Evolutionary conservation across 2,797 vertebrate species (phyloP).

Genomic region (Astyanax mexicanus): DNA sequence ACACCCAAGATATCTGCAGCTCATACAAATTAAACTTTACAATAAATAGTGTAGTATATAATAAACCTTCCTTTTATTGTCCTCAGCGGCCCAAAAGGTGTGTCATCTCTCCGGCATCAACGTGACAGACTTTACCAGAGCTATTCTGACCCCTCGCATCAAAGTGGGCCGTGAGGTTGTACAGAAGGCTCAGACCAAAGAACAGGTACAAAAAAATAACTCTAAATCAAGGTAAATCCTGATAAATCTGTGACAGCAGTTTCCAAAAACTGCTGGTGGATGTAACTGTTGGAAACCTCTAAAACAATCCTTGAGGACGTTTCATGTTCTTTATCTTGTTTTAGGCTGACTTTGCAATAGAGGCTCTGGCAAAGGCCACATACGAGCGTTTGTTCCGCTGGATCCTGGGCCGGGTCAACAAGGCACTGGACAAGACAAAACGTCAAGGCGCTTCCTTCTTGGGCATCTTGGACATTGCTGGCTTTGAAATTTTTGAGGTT

Average conservation of each 20-base stretch:
- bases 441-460: slow-evolving; percentile 93
- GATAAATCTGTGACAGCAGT: no score
- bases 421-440: slow-evolving; percentile 95
- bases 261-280: no score
- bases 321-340: neutral
- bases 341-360: slow-evolving; percentile 93
- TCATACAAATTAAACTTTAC: neutral
- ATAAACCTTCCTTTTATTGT: neutral
- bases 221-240: neutral
- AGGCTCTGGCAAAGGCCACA: slow-evolving; percentile 96
- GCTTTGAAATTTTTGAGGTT: slow-evolving; percentile 98
- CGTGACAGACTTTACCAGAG: slow-evolving; percentile 94
- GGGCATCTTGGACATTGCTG: slow-evolving; percentile 97
- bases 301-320: neutral
- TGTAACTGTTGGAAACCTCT: neutral
- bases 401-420: slow-evolving; percentile 92
- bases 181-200: slow-evolving; percentile 98
- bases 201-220: slow-evolving; percentile 82
- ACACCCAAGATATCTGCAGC: no score
- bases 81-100: slow-evolving; percentile 92
- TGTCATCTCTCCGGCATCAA: slow-evolving; percentile 95
- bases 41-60: neutral
- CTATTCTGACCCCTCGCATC: slow-evolving; percentile 93
- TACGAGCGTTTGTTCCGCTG: slow-evolving; percentile 95
- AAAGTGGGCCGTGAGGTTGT: slow-evolving; percentile 97